phyloP scores from a whole-genome alignment of 2,888 invertebrate species.

The Clitarchus hookeri region DNA sequence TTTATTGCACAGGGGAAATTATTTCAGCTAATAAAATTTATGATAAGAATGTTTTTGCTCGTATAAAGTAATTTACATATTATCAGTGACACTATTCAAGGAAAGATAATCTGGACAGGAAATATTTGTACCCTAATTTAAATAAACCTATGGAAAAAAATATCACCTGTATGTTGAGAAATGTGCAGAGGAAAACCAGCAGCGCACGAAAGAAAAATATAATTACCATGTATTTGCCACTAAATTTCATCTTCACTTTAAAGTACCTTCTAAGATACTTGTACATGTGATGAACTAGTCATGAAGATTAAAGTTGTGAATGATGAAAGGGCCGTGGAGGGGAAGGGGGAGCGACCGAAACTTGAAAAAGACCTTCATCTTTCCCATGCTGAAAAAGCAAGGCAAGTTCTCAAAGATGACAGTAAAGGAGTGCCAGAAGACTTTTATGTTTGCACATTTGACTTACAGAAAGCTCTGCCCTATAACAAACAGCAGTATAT shows the following conservation, averaged over 20 bases:
- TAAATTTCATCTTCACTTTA: slow-evolving; percentile 17
- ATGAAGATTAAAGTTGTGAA: neutral
- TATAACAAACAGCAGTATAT: no score
- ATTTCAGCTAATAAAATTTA: neutral
- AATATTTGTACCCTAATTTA: no score
- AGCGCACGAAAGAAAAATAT: neutral
- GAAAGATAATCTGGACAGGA: no score
- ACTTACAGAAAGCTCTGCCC: no score
- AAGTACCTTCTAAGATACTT: slow-evolving; percentile 3
- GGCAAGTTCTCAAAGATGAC: neutral
- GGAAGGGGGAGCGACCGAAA: neutral
- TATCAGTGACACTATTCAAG: no score
- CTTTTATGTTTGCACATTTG: neutral
- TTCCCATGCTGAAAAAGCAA: neutral
- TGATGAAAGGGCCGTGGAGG: neutral
- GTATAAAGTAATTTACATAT: neutral
- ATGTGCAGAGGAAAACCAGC: neutral
- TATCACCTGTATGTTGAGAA: neutral
- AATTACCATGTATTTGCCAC: slow-evolving; percentile 6
- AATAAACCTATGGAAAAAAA: neutral
- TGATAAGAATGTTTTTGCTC: neutral
- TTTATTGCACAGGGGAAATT: neutral
- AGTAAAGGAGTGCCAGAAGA: neutral
- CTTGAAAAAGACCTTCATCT: neutral
- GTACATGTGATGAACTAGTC: neutral